phyloP scores from a whole-genome alignment of 1,140 invertebrate genomes.

The Callitettix versicolor region DNA sequence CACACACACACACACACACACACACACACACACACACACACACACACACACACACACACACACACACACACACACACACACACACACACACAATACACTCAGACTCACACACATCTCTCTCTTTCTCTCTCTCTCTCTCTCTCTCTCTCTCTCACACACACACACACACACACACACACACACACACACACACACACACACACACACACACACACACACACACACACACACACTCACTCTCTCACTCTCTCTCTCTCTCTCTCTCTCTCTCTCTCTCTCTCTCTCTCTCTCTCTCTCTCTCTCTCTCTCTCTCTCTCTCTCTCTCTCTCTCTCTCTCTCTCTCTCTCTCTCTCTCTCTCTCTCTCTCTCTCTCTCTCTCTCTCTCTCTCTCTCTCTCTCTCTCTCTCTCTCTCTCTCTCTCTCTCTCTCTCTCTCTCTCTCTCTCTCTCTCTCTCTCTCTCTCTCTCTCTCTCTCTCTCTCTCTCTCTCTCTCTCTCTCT shows the following conservation, averaged over 20 bases:
- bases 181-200: background rate
- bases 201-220: background rate
- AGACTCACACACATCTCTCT: no score
- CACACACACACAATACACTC: no score
- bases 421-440: slow-evolving; percentile 11
- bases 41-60: background rate
- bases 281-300: slow-evolving; percentile 14
- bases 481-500: slow-evolving; percentile 13
- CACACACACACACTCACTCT: slow-evolving; percentile 4
- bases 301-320: slow-evolving; percentile 16
- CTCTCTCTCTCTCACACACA: background rate
- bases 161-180: background rate
- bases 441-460: slow-evolving; percentile 18
- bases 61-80: background rate
- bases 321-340: slow-evolving; percentile 15
- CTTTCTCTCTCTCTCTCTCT: background rate
- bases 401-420: slow-evolving; percentile 18
- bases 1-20: background rate
- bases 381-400: slow-evolving; percentile 32
- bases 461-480: slow-evolving; percentile 14
- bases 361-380: slow-evolving; percentile 21
- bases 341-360: slow-evolving; percentile 18
- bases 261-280: slow-evolving; percentile 17
- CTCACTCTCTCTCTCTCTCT: slow-evolving; percentile 20
- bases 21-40: background rate